Percentiles rank a stretch among this genome's conserved stretches.
These are phyloP conservation scores for Pygocentrus nattereri DNA, from an alignment of 2,797 vertebrate species.

Conservation along the genomic window DNA sequence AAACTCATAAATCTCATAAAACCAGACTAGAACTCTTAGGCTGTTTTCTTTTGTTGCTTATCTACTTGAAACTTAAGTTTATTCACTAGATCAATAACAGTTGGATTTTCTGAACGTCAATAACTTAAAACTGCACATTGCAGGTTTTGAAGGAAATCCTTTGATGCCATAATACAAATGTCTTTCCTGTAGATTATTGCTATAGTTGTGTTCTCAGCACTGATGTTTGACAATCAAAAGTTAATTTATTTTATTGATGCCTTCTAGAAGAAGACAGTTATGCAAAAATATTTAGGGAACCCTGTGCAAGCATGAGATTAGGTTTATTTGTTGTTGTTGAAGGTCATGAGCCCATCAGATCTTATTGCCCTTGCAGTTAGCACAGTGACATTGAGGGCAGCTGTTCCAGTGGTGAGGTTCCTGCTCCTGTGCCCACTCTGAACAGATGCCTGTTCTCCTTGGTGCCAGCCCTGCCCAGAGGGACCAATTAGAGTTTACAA, in stretches of 20 bases:
- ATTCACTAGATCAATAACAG: too few species aligned
- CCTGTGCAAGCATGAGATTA: not conserved
- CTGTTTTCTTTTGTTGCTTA: too few species aligned
- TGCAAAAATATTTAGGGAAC: not conserved
- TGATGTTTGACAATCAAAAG: too few species aligned
- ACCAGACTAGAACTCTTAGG: too few species aligned
- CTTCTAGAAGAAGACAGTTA: too few species aligned
- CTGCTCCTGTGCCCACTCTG: constrained; percentile 54
- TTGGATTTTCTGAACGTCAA: too few species aligned
- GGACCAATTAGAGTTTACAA: constrained; percentile 78
- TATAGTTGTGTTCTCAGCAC: not conserved
- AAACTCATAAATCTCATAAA: too few species aligned
- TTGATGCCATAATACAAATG: not conserved
- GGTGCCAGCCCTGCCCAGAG: constrained; percentile 70
- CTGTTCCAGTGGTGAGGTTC: constrained; percentile 67
- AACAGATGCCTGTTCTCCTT: constrained; percentile 75
- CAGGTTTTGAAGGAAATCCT: too few species aligned
- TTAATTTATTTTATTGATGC: too few species aligned
- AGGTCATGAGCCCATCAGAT: constrained; percentile 29
- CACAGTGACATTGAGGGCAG: constrained; percentile 59
- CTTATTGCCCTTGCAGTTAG: constrained; percentile 39
- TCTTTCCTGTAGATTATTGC: not conserved
- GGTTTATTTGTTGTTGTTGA: not conserved
- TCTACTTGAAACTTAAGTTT: too few species aligned
- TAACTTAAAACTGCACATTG: too few species aligned